Conservation (phyloP, 2,888 invertebrate species). For the Gymnocheta viridis region DNA sequence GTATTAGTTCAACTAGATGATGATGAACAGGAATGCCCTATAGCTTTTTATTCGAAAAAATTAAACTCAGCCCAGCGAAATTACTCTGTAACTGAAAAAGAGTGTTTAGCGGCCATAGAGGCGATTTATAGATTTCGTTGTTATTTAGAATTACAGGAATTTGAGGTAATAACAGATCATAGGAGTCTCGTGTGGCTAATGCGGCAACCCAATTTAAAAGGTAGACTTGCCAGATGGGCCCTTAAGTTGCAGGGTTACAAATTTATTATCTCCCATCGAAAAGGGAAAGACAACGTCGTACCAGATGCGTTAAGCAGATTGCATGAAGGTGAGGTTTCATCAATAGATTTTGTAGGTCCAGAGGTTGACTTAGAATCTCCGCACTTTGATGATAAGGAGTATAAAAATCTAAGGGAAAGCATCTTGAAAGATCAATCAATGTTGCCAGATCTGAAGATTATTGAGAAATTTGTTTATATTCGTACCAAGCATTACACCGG, state of each 20-base stretch:
- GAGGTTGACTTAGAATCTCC: background rate
- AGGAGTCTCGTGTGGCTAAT: conserved; percentile 19
- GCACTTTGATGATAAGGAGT: background rate
- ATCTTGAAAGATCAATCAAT: too few relatives aligned
- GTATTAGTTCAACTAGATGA: background rate
- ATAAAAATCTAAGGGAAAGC: background rate
- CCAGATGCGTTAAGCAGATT: background rate
- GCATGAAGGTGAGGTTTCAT: background rate
- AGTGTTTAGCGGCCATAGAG: conserved; percentile 35
- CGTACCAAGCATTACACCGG: too few relatives aligned
- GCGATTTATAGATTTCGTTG: background rate
- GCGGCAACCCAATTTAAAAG: conserved; percentile 12
- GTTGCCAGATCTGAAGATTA: too few relatives aligned
- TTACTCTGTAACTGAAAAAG: conserved; percentile 36
- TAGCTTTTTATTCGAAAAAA: background rate
- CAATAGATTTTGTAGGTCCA: background rate
- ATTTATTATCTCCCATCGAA: background rate
- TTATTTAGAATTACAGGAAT: background rate
- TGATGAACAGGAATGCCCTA: background rate
- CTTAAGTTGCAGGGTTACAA: background rate
- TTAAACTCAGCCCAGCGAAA: conserved; percentile 12
- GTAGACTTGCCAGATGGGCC: conserved; percentile 13
- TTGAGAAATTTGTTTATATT: too few relatives aligned
- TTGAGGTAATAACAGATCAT: background rate
- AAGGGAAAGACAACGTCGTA: background rate